Evolutionary conservation across 2,888 invertebrate genomes (phyloP).

Genomic region (Diachrysia chrysitis): DNA sequence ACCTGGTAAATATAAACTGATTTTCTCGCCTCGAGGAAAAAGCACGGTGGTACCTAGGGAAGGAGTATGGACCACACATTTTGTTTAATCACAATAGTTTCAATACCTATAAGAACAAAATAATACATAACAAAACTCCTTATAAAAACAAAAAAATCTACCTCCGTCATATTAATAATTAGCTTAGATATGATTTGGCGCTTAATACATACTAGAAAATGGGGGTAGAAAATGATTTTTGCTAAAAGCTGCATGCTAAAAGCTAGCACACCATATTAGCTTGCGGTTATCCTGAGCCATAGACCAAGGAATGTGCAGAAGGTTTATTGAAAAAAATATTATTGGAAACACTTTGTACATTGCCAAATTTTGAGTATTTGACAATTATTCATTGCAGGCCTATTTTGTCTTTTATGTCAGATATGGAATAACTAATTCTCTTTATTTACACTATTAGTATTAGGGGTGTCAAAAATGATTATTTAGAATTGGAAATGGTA

Average conservation of each 20-base stretch:
- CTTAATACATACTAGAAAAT: conserved; percentile 42
- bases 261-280: conserved; percentile 64
- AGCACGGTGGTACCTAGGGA: too few relatives aligned
- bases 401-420: too few relatives aligned
- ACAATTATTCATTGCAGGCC: too few relatives aligned
- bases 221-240: conserved; percentile 62
- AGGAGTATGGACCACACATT: too few relatives aligned
- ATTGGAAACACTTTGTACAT: not conserved
- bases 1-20: too few relatives aligned
- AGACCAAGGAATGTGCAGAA: conserved; percentile 23
- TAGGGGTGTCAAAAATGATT: too few relatives aligned
- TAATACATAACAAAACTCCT: not conserved
- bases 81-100: too few relatives aligned
- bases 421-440: too few relatives aligned
- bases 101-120: not conserved
- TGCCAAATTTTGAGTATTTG: too few relatives aligned
- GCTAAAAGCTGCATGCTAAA: conserved; percentile 71
- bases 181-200: conserved; percentile 44
- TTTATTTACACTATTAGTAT: too few relatives aligned
- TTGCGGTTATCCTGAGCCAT: conserved; percentile 56
- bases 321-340: not conserved
- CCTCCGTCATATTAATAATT: conserved; percentile 32
- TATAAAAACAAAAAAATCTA: not conserved
- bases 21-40: too few relatives aligned
- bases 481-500: too few relatives aligned